A percentile compares a stretch with the other conserved stretches of the same genome.
phyloP scores from a whole-genome alignment of 1,140 invertebrate genomes.

The Brachionus sp. region DNA sequence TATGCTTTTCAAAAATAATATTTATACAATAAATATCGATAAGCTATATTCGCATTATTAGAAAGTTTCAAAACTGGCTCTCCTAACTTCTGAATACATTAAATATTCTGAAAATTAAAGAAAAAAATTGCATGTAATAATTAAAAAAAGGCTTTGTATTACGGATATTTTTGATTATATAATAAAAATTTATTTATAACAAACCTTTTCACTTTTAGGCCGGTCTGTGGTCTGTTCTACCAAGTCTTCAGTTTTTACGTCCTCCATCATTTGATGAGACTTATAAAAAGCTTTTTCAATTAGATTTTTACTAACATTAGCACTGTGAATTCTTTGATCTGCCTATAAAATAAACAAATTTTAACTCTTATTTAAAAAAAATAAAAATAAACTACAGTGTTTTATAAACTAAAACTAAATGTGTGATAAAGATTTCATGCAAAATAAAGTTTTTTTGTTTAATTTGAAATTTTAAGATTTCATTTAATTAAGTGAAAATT shows the following conservation, averaged over 20 bases:
- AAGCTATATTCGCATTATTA: too few relatives aligned
- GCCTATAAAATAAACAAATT: not conserved
- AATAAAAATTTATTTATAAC: not conserved
- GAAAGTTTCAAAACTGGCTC: too few relatives aligned
- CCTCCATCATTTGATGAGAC: constrained; percentile 9
- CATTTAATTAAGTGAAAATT: constrained; percentile 12
- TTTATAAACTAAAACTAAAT: not conserved
- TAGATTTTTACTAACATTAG: not conserved
- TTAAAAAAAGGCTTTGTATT: not conserved
- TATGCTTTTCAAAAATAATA: too few relatives aligned
- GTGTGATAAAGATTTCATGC: constrained; percentile 1
- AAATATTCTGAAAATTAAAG: too few relatives aligned
- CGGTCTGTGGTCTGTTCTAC: not conserved
- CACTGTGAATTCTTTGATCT: constrained; percentile 2
- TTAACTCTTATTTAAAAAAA: not conserved
- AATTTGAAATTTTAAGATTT: not conserved
- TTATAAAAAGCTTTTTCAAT: constrained; percentile 2
- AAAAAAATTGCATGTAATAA: not conserved
- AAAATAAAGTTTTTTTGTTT: not conserved
- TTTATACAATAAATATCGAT: too few relatives aligned
- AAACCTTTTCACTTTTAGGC: not conserved
- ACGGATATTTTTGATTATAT: not conserved
- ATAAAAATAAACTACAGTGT: not conserved
- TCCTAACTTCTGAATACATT: too few relatives aligned
- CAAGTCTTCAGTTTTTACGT: not conserved